Percentiles rank a stretch among this genome's conserved stretches.
Conservation (phyloP, 2,797 vertebrate genomes). For the Lepus oiostolus region DNA sequence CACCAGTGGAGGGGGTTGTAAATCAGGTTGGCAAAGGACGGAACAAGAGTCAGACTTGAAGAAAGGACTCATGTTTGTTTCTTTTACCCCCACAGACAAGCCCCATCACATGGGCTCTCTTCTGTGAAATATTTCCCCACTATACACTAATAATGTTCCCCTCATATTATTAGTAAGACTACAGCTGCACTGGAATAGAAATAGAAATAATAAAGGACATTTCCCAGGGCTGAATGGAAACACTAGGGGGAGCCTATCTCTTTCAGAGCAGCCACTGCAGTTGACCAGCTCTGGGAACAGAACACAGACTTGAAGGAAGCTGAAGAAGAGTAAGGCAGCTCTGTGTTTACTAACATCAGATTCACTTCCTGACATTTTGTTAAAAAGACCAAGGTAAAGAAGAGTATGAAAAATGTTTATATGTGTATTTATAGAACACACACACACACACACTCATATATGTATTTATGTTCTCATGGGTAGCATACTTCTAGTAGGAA, state of each 20-base stretch:
- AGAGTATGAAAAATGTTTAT: neutral
- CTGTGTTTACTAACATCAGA: neutral
- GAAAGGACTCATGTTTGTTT: neutral
- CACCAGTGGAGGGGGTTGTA: neutral
- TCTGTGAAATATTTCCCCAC: neutral
- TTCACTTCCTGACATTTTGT: neutral
- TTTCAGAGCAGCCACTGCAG: neutral
- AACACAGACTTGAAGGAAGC: neutral
- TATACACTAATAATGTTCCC: neutral
- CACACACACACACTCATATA: neutral
- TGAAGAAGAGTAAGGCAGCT: neutral
- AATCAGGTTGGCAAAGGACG: neutral
- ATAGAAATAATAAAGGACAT: neutral
- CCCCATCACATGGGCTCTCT: neutral
- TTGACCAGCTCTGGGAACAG: neutral
- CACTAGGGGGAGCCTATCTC: slow-evolving; percentile 77
- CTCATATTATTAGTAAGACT: neutral
- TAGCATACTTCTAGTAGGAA: neutral
- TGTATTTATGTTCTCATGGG: neutral
- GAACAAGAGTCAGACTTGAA: neutral
- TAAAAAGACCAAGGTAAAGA: slow-evolving; percentile 22
- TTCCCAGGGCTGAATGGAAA: neutral
- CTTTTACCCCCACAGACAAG: neutral
- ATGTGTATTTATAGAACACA: neutral
- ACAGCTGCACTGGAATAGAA: neutral